These are phyloP conservation scores for Camponotus floridanus DNA, from an alignment of 1,140 invertebrate species.

Conservation along the genomic window DNA sequence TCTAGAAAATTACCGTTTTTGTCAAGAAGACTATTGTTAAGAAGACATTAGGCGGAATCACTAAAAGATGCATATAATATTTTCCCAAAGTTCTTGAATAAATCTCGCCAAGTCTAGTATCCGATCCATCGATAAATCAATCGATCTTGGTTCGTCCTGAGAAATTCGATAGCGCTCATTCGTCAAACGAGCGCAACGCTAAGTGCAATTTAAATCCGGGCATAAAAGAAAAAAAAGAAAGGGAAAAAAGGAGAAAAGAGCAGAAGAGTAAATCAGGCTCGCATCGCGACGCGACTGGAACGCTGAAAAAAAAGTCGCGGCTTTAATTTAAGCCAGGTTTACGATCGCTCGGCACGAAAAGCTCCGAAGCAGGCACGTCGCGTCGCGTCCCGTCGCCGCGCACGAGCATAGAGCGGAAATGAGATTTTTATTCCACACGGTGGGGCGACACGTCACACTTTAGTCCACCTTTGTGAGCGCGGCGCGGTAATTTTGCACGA, in stretches of 20 bases:
- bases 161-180: slow-evolving; percentile 56
- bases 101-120: slow-evolving; percentile 34
- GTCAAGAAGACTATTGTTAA: slow-evolving; percentile 19
- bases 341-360: slow-evolving; percentile 68
- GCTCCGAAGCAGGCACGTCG: slow-evolving; percentile 41
- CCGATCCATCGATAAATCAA: slow-evolving; percentile 41
- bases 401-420: slow-evolving; percentile 71
- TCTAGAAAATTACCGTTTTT: slow-evolving; percentile 8
- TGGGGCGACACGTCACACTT: slow-evolving; percentile 54
- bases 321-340: slow-evolving; percentile 73
- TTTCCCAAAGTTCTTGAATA: slow-evolving; percentile 31
- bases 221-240: slow-evolving; percentile 14
- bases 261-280: slow-evolving; percentile 54
- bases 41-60: not conserved
- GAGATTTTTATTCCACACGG: slow-evolving; percentile 76
- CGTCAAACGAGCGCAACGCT: slow-evolving; percentile 52
- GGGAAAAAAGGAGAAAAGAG: not conserved
- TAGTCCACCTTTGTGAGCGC: slow-evolving; percentile 71
- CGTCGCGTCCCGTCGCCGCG: slow-evolving; percentile 7
- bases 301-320: slow-evolving; percentile 31
- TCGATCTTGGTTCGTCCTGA: slow-evolving; percentile 43
- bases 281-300: slow-evolving; percentile 52
- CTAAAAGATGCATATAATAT: not conserved
- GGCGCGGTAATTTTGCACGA: slow-evolving; percentile 73
- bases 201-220: slow-evolving; percentile 64